phyloP scores from a whole-genome alignment of 2,113 vertebrate genomes.

The Rhinolophus sinicus region DNA sequence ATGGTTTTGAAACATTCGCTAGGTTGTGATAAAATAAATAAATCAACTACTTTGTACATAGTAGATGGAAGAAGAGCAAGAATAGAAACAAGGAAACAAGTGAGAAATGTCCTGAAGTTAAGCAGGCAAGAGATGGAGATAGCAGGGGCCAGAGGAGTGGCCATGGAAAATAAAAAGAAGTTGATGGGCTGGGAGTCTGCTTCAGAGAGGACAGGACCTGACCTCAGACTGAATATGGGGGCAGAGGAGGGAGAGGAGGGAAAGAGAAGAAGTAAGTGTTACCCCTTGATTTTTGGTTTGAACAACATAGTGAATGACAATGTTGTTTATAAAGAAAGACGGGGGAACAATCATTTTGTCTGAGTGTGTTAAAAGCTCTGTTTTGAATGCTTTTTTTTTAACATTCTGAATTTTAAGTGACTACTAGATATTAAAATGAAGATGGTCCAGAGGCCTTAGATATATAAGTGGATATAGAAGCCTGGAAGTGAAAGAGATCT shows the following conservation, averaged over 20 bases:
- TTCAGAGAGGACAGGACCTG: neutral
- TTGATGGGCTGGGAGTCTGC: fast-evolving
- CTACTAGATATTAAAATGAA: neutral
- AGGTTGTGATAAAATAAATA: slow-evolving; percentile 53
- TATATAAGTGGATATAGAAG: neutral
- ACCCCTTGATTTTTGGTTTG: neutral
- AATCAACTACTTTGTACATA: neutral
- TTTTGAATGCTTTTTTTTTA: neutral
- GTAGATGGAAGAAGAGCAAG: neutral
- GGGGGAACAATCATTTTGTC: neutral
- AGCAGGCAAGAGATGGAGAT: neutral
- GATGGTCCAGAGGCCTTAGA: neutral
- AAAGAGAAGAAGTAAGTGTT: neutral
- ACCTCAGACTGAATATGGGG: neutral
- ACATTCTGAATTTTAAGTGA: neutral
- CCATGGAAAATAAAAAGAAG: neutral
- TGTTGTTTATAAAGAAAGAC: neutral
- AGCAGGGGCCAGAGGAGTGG: neutral
- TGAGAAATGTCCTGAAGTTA: neutral
- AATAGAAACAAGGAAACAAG: neutral
- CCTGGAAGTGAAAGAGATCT: neutral
- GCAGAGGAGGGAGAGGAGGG: neutral
- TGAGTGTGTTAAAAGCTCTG: neutral
- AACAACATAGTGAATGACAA: neutral
- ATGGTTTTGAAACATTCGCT: slow-evolving; percentile 40